Base-by-base conservation (phyloP, 2,797 vertebrate genomes). In the Brotula barbata region DNA sequence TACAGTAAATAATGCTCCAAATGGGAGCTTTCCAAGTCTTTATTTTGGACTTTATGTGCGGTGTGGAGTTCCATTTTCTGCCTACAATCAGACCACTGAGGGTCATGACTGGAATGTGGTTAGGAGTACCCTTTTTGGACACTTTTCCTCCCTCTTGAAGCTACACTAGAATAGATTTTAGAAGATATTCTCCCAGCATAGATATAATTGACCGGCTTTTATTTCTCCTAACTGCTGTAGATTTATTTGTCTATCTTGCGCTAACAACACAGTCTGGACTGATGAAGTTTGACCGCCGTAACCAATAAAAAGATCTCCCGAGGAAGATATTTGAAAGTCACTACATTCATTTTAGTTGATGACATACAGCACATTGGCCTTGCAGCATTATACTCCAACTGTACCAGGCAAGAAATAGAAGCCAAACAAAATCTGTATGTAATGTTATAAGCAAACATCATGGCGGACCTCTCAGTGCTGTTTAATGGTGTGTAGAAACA, bases 31-130 rank as follows among this genome's bases (percentile, higher is more conserved):
- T 66, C 64, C 54, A 45, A 44, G 60, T 48, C 47, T 77, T 84
- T 88, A 87, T 88, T 89, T 86, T 73, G 51, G 76, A 67, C 64
- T 88, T 84, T 85, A 85, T 81, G 78, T 86, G 72, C 71, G 81
- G 85, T 20, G 83, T 81, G 81, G 80, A 83, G 68, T 42, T 83
- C 68, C 66, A 78, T 62, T 87, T 78, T 73, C 54, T 75, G 83
- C 78, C 76, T 71, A 37, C 73, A 56, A 69, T 72, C 76, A 15
- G 15, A 78, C 78, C 83, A 37, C 82, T 53, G 50, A 63, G 40
- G 46, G 53, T 64, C 68, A 68, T 79, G 87, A 77, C 81, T 74
- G 73, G 78, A 73, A 17, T 89, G 84, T 67, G 90, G 88, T 90
- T 78, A 69, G 66, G 42, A 28, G 57, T 48, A 69, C 60, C 44